A percentile compares a stretch with the other conserved stretches of the same genome.
These are phyloP conservation scores for Pomatostomus ruficeps DNA, from an alignment of 2,113 vertebrate genomes.

Conservation along the genomic window DNA sequence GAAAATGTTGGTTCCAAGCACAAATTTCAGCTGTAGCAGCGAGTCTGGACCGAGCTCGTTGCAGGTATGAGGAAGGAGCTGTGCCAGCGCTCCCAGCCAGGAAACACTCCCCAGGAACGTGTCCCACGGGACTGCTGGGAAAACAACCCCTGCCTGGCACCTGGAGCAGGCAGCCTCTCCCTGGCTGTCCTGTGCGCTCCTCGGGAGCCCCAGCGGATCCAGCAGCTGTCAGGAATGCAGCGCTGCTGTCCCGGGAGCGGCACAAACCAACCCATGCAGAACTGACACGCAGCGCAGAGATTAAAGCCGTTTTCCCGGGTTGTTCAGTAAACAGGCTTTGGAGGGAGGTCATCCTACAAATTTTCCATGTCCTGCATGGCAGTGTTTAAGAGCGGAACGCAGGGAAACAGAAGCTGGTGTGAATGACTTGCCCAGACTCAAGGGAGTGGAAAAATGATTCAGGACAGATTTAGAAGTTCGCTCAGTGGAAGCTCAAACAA, in stretches of 20 bases:
- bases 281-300: neutral
- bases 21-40: neutral
- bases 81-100: neutral
- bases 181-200: rapidly evolving
- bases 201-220: neutral
- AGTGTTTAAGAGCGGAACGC: neutral
- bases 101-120: neutral
- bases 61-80: neutral
- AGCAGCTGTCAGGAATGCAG: neutral
- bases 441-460: neutral
- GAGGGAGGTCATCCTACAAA: neutral
- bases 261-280: neutral
- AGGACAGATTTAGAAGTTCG: neutral
- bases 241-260: neutral
- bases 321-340: neutral
- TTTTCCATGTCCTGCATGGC: neutral
- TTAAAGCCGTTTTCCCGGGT: neutral
- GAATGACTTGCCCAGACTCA: neutral
- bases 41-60: neutral
- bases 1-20: neutral
- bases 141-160: neutral
- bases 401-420: neutral
- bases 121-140: neutral
- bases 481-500: neutral
- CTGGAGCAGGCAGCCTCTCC: neutral